Evolutionary conservation across 1,140 invertebrate species (phyloP), one percentile per base, ranked within the genome.

Genomic region (Samia ricini): DNA sequence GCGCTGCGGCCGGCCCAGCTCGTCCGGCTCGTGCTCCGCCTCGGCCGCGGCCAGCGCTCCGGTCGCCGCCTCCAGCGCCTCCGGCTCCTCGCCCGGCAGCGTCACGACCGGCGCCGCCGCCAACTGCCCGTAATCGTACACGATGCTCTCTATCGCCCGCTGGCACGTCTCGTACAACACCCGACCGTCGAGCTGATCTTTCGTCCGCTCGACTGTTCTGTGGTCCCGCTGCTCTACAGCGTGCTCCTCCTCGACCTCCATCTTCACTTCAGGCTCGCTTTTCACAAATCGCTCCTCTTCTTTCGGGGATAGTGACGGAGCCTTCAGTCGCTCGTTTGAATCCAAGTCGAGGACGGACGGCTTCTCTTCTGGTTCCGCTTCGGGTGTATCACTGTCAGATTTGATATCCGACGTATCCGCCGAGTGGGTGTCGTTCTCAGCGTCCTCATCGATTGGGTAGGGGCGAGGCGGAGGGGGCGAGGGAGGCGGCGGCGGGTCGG

Each of bases 201-300:
- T 89, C 88, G 82, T 89, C 70, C 79, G 69, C 72, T 83, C 83
- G 52, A 83, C 83, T 5, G 77, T 83, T 36, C 81, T 66, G 70
- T 85, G 83, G 56, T 78, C 77, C 26, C 60, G 74, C 54, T 69
- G 64, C 49, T 77, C 75, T 21, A 69, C 54, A 20, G 66, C 69
- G 66, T 83, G 79, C 57, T 69, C 50, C 56, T 73, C 54, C 54
- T 68, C 50, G 24, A 61, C 66, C 42, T 69, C 66, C 60, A 50
- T 60, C 50, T 66, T 60, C 18, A 60, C 54, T n/a, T 29, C 21
- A 12, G 26, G 50, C 22, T 63, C 64, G 29, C 64, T 61, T 20
- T 61, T 63, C 10, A 57, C 68, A 60, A 70, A 72, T 64, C 67
- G 66, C 26, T 26, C 60, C 60, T 66, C 76, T 19, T 73, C 74